These are phyloP conservation scores for Pseudomugil tenellus DNA, from an alignment of 2,797 vertebrate species.

Conservation along the genomic window DNA sequence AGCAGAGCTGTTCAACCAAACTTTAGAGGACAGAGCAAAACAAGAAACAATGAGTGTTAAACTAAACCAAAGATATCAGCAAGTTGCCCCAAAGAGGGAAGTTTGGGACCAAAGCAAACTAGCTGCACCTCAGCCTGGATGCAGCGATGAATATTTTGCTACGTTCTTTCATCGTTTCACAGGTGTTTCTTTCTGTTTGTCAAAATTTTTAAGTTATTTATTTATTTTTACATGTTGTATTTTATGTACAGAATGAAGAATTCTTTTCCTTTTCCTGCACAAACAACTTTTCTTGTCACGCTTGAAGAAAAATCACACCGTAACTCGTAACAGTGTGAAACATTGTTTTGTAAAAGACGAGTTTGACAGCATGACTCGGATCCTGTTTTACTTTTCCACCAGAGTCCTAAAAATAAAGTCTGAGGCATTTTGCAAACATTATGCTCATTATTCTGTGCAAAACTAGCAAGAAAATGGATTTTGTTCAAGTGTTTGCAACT, in stretches of 20 bases:
- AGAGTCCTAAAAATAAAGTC: constrained; percentile 72
- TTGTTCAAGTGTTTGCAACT: constrained; percentile 34
- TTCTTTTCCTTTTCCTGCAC: constrained; percentile 46
- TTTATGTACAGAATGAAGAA: constrained; percentile 65
- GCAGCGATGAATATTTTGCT: constrained; percentile 41
- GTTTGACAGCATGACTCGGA: constrained; percentile 26
- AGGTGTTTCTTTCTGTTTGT: constrained; percentile 55
- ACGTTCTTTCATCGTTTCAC: constrained; percentile 26
- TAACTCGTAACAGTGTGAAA: constrained; percentile 9
- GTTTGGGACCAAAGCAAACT: constrained; percentile 57
- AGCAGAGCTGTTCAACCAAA: neutral
- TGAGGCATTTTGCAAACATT: constrained; percentile 48
- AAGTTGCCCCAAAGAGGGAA: constrained; percentile 43
- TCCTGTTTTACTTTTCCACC: constrained; percentile 33
- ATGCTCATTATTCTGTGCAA: constrained; percentile 38
- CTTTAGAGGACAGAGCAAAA: constrained; percentile 20
- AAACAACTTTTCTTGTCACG: constrained; percentile 37
- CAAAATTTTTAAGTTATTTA: constrained; percentile 82
- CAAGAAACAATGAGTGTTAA: constrained; percentile 14
- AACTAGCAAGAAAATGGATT: constrained; percentile 42
- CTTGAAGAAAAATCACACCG: constrained; percentile 33
- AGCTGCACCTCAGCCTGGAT: constrained; percentile 25
- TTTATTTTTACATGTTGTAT: constrained; percentile 76
- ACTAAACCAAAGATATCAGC: constrained; percentile 57
- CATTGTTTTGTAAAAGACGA: constrained; percentile 43